Evolutionary conservation across 37 sponge, comb jelly and placozoan genomes (phyloP), one percentile per base, ranked within the genome.

Genomic region (Cliona cf. orientalis): DNA sequence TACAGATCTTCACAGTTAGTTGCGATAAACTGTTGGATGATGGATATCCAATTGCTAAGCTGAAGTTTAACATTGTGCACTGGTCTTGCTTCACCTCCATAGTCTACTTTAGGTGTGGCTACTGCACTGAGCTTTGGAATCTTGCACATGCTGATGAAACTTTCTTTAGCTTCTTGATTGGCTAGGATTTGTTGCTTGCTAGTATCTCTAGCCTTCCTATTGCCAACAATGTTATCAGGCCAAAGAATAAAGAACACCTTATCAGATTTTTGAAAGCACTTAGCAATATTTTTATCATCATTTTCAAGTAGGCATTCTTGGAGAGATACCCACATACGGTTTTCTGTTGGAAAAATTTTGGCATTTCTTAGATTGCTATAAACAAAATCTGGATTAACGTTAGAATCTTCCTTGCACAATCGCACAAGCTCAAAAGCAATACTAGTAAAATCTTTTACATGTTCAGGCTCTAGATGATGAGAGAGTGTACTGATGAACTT

Each of bases 161-260:
- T 37, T 17, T 81, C 62, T 42, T 61, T 63, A 7, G 0, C 17
- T 43, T 78, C 66, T 22, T 78, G 32, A 39, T 60, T 60, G 4
- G n/a, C n/a, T n/a, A n/a, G n/a, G n/a, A n/a, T n/a, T 53, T 28
- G 37, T 67, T 2, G 9, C 25, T 26, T 31, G 34, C n/a, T 39
- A 33, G 45, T 37, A 66, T n/a, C n/a, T 5, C 58, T 59, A 2
- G 57, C 31, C 22, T 37, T 19, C 3, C 39, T 62, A 25, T 62
- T 40, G 7, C 31, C 23, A 1, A 0, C 0, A 59, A 36, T 35
- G 36, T 66, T 42, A 6, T 21, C n/a, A 5, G 87, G 67, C 80
- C 80, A 79, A 41, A 73, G 66, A 2, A 86, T 58, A 73, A 86
- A 79, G 42, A 80, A 74, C 25, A 80, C 80, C 23, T 46, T 53